phyloP scores from a whole-genome alignment of 2,113 vertebrate genomes.

The Pleuronectes platessa region DNA sequence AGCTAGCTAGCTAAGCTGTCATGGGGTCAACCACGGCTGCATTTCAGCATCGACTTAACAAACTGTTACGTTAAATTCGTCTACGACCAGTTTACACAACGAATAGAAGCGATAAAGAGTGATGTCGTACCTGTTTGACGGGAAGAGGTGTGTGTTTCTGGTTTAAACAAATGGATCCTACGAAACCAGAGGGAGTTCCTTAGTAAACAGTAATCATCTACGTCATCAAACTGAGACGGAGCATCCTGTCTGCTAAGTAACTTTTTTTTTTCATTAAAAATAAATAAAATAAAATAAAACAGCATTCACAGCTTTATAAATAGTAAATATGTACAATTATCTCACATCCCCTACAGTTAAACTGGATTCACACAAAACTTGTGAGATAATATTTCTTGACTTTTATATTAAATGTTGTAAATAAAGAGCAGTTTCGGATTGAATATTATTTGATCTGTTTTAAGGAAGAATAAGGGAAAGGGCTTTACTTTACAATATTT shows the following conservation, averaged over 20 bases:
- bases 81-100: background rate
- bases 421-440: too few species aligned
- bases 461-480: too few species aligned
- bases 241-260: slow-evolving; percentile 13
- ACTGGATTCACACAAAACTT: too few species aligned
- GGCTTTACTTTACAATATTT: too few species aligned
- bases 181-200: slow-evolving; percentile 55
- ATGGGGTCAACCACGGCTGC: slow-evolving; percentile 51
- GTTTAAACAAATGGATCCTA: slow-evolving; percentile 22
- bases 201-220: slow-evolving; percentile 50
- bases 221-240: slow-evolving; percentile 69
- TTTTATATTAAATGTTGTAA: too few species aligned
- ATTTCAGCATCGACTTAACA: slow-evolving; percentile 4
- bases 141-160: slow-evolving; percentile 30
- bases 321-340: background rate
- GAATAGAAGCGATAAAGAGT: background rate
- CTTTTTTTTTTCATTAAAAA: slow-evolving; percentile 1
- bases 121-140: slow-evolving; percentile 69
- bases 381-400: too few species aligned
- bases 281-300: background rate
- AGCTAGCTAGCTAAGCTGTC: slow-evolving; percentile 52
- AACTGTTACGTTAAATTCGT: accelerated
- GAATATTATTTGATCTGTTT: too few species aligned
- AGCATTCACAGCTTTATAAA: background rate
- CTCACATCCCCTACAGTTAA: too few species aligned